Evolutionary conservation across 2,797 vertebrate genomes (phyloP).

Genomic region (Helarctos malayanus): DNA sequence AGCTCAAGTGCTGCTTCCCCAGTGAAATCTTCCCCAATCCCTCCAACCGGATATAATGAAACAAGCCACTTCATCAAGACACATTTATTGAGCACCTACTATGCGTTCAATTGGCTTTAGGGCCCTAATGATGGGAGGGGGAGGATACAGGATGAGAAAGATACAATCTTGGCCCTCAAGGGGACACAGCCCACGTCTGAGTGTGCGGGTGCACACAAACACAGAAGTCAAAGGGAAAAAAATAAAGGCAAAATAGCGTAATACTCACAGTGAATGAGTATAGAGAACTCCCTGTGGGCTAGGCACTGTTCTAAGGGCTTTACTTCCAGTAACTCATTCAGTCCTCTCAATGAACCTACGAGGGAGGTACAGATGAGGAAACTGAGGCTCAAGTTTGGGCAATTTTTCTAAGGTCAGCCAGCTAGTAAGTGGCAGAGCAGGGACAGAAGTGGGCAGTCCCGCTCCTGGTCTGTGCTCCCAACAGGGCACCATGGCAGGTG

Average conservation of each 20-base stretch:
- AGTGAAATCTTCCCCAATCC: not conserved
- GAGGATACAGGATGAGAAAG: not conserved
- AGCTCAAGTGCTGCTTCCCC: not conserved
- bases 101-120: not conserved
- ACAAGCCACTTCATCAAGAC: not conserved
- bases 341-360: not conserved
- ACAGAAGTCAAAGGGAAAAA: not conserved
- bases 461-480: not conserved
- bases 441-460: accelerated
- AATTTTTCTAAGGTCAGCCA: not conserved
- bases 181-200: not conserved
- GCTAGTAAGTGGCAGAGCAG: not conserved
- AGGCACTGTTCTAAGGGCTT: not conserved
- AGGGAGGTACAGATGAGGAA: not conserved
- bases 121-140: not conserved
- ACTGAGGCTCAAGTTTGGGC: not conserved
- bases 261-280: not conserved
- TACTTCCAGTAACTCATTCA: not conserved
- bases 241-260: too few relatives aligned
- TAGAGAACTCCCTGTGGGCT: not conserved
- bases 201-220: accelerated
- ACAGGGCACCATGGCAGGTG: accelerated
- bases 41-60: not conserved
- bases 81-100: not conserved
- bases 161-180: not conserved